Percentiles rank a stretch among this genome's conserved stretches.
Evolutionary conservation across 2,797 vertebrate genomes (phyloP).

Genomic region (Manis javanica): DNA sequence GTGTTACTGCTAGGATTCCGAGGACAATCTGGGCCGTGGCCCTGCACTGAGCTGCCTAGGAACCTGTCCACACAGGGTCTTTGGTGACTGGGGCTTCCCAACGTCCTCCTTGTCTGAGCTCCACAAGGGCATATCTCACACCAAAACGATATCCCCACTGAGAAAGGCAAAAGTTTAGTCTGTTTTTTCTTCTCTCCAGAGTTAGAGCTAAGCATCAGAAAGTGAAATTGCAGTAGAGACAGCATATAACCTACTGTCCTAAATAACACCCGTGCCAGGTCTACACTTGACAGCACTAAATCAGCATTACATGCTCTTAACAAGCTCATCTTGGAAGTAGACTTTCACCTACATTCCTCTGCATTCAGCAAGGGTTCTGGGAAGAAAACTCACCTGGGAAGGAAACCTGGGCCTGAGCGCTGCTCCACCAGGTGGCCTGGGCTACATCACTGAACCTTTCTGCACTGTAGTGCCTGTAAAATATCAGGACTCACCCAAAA

Average conservation of each 20-base stretch:
- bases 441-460: not conserved
- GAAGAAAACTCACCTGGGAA: not conserved
- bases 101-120: not conserved
- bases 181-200: not conserved
- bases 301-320: not conserved
- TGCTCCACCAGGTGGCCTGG: not conserved
- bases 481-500: not conserved
- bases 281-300: not conserved
- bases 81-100: not conserved
- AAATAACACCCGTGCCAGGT: not conserved
- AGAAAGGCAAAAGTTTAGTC: not conserved
- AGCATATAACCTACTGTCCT: accelerated
- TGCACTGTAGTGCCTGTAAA: not conserved
- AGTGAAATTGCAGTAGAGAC: not conserved
- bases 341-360: not conserved
- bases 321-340: not conserved
- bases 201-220: not conserved
- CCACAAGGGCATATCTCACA: not conserved
- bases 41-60: not conserved
- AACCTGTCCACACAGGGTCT: not conserved
- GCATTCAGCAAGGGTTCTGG: accelerated
- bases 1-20: not conserved
- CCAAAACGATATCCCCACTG: accelerated
- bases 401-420: not conserved
- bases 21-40: not conserved